phyloP scores from a whole-genome alignment of 2,113 vertebrate species.

The Platysternon megacephalum region DNA sequence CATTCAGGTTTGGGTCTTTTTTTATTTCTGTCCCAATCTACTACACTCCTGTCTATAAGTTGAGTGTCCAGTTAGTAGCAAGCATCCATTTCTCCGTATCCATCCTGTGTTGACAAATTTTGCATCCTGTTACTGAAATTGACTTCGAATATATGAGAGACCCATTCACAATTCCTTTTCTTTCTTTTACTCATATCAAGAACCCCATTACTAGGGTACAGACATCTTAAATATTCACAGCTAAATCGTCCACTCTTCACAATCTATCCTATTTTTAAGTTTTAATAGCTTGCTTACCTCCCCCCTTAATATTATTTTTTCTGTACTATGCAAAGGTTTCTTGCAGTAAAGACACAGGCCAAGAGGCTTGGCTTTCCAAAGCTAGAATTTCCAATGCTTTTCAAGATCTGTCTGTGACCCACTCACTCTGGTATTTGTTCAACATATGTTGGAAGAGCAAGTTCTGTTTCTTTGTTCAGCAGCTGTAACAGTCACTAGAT shows the following conservation, averaged over 20 bases:
- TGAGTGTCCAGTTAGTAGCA: neutral
- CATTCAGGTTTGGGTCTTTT: rapidly evolving
- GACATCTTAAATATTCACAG: neutral
- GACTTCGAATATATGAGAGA: neutral
- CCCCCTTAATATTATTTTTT: neutral
- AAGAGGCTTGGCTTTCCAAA: neutral
- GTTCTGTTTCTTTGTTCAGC: constrained; percentile 16
- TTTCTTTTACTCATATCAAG: neutral
- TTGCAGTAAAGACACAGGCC: neutral
- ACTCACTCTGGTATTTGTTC: constrained; percentile 26
- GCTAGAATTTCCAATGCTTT: constrained; percentile 15
- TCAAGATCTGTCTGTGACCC: neutral
- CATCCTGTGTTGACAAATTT: neutral
- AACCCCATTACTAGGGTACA: neutral
- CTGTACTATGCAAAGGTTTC: neutral
- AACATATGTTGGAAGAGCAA: constrained; percentile 32
- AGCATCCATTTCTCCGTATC: neutral
- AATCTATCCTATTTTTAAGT: neutral
- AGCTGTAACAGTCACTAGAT: neutral
- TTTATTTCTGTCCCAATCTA: neutral
- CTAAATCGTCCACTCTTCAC: neutral
- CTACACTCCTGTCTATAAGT: neutral
- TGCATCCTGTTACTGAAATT: neutral
- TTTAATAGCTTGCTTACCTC: constrained; percentile 14
- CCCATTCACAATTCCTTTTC: neutral